phyloP scores from a whole-genome alignment of 2,113 vertebrate genomes.

The Eleginops maclovinus region DNA sequence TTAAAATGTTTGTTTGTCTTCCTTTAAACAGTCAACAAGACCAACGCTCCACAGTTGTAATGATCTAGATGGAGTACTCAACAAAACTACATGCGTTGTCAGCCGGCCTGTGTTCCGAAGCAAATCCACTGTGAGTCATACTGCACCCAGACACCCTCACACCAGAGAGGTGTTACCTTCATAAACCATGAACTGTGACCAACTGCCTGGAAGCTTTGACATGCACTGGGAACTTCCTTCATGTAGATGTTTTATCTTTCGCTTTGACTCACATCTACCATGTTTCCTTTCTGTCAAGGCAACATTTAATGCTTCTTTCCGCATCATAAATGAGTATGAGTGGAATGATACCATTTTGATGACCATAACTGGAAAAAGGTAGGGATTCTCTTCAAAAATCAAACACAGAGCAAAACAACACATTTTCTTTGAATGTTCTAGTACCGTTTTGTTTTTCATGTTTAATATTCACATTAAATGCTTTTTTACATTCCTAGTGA shows the following conservation, averaged over 20 bases:
- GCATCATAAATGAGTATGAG: conserved; percentile 8
- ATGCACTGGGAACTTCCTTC: background rate
- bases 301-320: conserved; percentile 66
- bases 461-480: background rate
- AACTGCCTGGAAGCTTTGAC: background rate
- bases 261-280: background rate
- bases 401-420: background rate
- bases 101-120: conserved; percentile 79
- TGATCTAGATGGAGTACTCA: conserved; percentile 27
- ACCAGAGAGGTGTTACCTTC: background rate
- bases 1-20: background rate
- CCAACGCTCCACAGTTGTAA: conserved; percentile 56
- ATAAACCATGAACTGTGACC: background rate
- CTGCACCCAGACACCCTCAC: background rate
- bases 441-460: background rate
- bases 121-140: conserved; percentile 65
- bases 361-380: conserved; percentile 76
- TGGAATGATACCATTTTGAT: conserved; percentile 74
- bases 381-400: background rate
- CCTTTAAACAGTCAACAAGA: conserved; percentile 59
- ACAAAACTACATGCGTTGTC: conserved; percentile 73
- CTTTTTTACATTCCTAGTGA: conserved; percentile 69
- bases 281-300: conserved; percentile 50
- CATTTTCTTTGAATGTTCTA: background rate
- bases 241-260: background rate